These are phyloP conservation scores for Athene noctua DNA, from an alignment of 2,113 vertebrate species.

Conservation along the genomic window DNA sequence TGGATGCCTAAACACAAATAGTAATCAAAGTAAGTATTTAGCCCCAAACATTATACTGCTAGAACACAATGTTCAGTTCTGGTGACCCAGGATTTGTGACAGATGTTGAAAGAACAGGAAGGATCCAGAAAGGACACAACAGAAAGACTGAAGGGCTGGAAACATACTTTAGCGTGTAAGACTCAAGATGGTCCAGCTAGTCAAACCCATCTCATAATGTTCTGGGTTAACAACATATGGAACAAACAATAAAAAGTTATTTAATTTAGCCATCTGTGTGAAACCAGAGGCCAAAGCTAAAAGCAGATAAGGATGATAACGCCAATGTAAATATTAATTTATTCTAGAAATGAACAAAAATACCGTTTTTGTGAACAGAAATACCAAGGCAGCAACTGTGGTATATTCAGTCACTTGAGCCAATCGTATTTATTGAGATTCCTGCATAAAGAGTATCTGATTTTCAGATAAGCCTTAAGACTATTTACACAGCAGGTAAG, in stretches of 20 bases:
- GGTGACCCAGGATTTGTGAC: not conserved
- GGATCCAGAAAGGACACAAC: not conserved
- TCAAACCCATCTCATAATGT: not conserved
- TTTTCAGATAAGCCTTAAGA: not conserved
- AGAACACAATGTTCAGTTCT: not conserved
- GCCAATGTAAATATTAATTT: not conserved
- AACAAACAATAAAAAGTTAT: not conserved
- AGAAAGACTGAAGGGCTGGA: not conserved
- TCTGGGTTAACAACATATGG: not conserved
- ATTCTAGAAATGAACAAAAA: not conserved
- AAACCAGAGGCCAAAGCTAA: not conserved
- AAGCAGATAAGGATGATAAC: not conserved
- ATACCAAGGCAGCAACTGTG: not conserved
- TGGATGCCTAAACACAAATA: not conserved
- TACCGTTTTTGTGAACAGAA: not conserved
- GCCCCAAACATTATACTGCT: not conserved
- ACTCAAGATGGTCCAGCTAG: not conserved
- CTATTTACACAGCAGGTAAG: rapidly evolving
- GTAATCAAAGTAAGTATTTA: not conserved
- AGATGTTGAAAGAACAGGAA: not conserved
- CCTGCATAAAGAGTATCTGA: not conserved
- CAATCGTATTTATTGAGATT: not conserved
- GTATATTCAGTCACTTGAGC: not conserved
- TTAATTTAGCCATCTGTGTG: not conserved
- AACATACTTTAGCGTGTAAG: not conserved